Evolutionary conservation across 2,888 invertebrate genomes (phyloP).

Genomic region (Gonocerus acuteangulatus): DNA sequence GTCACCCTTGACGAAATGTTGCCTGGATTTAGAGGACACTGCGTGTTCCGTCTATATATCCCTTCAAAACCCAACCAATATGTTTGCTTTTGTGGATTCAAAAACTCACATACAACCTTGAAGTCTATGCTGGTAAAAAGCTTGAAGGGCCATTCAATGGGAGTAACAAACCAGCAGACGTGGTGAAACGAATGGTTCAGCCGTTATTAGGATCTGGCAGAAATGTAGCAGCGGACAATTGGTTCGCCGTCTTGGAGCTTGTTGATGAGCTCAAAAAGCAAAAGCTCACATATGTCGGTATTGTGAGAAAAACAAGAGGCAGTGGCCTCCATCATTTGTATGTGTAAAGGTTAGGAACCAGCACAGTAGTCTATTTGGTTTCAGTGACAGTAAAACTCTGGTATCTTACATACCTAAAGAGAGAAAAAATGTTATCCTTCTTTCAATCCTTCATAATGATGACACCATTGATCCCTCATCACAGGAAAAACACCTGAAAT

Average conservation of each 20-base stretch:
- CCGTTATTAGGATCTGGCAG: constrained; percentile 34
- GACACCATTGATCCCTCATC: constrained; percentile 35
- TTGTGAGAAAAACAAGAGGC: constrained; percentile 27
- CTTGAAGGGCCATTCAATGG: constrained; percentile 30
- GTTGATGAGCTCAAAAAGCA: constrained; percentile 10
- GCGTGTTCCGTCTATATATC: constrained; percentile 39
- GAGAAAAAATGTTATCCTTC: constrained; percentile 20
- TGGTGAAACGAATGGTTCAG: constrained; percentile 29
- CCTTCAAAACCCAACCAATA: constrained; percentile 40
- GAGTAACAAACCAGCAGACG: constrained; percentile 29
- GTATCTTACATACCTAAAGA: constrained; percentile 21
- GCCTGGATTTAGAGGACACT: constrained; percentile 38
- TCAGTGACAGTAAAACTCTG: constrained; percentile 5
- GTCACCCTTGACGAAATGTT: constrained; percentile 39
- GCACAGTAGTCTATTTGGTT: constrained; percentile 13
- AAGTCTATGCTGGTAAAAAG: constrained; percentile 34
- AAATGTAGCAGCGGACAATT: constrained; percentile 40
- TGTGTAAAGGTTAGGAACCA: not conserved
- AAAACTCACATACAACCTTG: constrained; percentile 32
- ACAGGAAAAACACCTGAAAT: constrained; percentile 1
- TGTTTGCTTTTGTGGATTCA: no score
- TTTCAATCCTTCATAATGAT: constrained; percentile 27
- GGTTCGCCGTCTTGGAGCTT: constrained; percentile 37
- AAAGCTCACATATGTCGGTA: constrained; percentile 28
- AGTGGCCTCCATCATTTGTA: constrained; percentile 14